Base-by-base conservation (phyloP, 2,113 vertebrate species). In the Heterochromis multidens region DNA sequence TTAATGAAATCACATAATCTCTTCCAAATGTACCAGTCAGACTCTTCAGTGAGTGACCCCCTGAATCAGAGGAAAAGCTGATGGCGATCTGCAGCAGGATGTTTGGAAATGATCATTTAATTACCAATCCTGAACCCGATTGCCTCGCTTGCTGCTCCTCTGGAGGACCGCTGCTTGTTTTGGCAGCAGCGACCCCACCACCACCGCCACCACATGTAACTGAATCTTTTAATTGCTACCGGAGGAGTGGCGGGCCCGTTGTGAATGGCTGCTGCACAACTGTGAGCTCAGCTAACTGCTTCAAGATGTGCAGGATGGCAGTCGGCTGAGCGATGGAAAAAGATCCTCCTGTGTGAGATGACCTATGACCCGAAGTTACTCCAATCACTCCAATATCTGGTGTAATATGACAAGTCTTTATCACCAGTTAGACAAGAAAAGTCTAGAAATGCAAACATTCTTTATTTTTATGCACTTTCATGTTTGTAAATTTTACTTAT, bases 31-130 rank as follows among this genome's bases (percentile, higher is more conserved):
- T 8, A 52, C 43, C 21, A 29, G 46, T 54, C 11, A 19, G 43
- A 49, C 25, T 19, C 67, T 29, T 49, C 43, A 54, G 46, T 1
- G 4, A 54, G 46, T 25, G 43, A 29, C 46, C 23, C 23, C 40
- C 52, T 82, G 74, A 76, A 58, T 60, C 52, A 70, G 57, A 81
- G 80, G 56, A 56, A 27, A 27, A 29, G 74, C 83, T 63, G 83
- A 85, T 58, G 79, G 72, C 3, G 25, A 85, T 82, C 80, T 17
- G 2, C 77, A 52, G 67, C 76, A 61, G 76, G 83, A 86, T 65
- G 77, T 90, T 88, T 86, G 63, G 80, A 83, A 88, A 70, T 25
- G 11, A 88, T 90, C 77, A 72, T 72, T 81, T 88, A 79, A 84
- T 86, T 65, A 83, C 37, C 61, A 1, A 33, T 56, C 83, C 77